Percentiles rank a stretch among this genome's conserved stretches.
phyloP scores from a whole-genome alignment of 2,888 invertebrate species.

The Adelphocoris suturalis region DNA sequence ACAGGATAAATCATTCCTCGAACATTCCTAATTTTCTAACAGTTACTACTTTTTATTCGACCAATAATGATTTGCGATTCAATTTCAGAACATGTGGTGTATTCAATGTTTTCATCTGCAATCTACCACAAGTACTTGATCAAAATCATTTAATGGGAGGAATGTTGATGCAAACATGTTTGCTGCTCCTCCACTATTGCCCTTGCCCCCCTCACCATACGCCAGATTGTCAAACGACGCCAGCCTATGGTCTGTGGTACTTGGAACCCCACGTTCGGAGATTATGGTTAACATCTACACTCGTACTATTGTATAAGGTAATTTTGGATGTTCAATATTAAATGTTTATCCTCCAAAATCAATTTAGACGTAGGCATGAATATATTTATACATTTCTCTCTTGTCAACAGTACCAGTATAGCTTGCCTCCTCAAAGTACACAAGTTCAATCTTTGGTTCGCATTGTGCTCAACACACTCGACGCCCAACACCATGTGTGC shows the following conservation, averaged over 20 bases:
- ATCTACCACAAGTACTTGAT: conserved; percentile 95
- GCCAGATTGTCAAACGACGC: conserved; percentile 83
- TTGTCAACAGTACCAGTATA: conserved; percentile 85
- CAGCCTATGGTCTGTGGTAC: conserved; percentile 91
- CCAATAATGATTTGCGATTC: neutral
- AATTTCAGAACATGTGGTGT: conserved; percentile 89
- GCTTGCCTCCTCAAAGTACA: conserved; percentile 82
- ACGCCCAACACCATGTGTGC: conserved; percentile 94
- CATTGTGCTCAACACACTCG: conserved; percentile 94
- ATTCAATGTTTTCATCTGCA: conserved; percentile 96
- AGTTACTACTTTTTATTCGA: neutral
- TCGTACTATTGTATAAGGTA: conserved; percentile 97
- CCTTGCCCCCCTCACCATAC: conserved; percentile 86
- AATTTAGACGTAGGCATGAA: no score
- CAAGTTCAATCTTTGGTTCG: conserved; percentile 90
- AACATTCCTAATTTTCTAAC: no score
- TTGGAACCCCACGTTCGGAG: conserved; percentile 92
- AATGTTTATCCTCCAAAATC: no score
- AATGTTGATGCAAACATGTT: conserved; percentile 90
- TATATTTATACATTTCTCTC: neutral
- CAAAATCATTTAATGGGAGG: conserved; percentile 97
- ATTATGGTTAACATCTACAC: conserved; percentile 95
- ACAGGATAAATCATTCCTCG: no score
- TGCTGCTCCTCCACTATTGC: conserved; percentile 90
- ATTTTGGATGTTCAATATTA: neutral